phyloP scores from a whole-genome alignment of 2,113 vertebrate genomes.

The Larimichthys polyactis region DNA sequence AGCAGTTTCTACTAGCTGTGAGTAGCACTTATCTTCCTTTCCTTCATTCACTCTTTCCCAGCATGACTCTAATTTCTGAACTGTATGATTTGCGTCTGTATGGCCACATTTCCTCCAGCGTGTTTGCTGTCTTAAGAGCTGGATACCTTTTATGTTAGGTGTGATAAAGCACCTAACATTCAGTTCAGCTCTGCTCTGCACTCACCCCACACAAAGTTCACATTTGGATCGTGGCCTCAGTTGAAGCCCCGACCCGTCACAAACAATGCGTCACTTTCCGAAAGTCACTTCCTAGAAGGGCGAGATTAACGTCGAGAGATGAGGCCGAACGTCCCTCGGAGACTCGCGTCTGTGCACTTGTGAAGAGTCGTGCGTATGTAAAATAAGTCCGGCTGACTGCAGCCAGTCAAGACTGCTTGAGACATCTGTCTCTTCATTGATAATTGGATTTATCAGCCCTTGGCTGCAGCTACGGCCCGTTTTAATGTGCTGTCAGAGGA shows the following conservation, averaged over 20 bases:
- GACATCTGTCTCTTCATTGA: slow-evolving; percentile 47
- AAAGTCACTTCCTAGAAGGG: not conserved
- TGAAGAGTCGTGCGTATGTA: slow-evolving; percentile 11
- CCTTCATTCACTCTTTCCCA: too few species aligned
- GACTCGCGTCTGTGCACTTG: not conserved
- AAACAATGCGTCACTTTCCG: slow-evolving; percentile 3
- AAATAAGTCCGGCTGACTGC: slow-evolving; percentile 16
- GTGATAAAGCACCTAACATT: too few species aligned
- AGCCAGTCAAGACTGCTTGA: slow-evolving; percentile 21
- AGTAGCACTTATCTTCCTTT: too few species aligned
- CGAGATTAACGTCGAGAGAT: slow-evolving; percentile 9
- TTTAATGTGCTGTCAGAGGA: slow-evolving; percentile 25
- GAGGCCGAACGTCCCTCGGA: not conserved
- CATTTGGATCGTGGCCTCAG: not conserved
- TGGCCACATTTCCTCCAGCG: too few species aligned
- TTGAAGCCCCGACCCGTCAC: slow-evolving; percentile 10
- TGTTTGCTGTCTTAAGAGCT: too few species aligned
- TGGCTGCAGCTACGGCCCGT: slow-evolving; percentile 16
- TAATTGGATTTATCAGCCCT: slow-evolving; percentile 55
- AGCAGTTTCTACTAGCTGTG: too few species aligned
- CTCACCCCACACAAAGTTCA: slow-evolving; percentile 3
- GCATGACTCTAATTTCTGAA: not conserved
- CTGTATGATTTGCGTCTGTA: too few species aligned
- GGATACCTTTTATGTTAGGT: too few species aligned
- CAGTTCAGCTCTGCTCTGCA: not conserved